These are phyloP conservation scores for Lethocerus indicus DNA, from an alignment of 1,140 invertebrate species.

Conservation along the genomic window DNA sequence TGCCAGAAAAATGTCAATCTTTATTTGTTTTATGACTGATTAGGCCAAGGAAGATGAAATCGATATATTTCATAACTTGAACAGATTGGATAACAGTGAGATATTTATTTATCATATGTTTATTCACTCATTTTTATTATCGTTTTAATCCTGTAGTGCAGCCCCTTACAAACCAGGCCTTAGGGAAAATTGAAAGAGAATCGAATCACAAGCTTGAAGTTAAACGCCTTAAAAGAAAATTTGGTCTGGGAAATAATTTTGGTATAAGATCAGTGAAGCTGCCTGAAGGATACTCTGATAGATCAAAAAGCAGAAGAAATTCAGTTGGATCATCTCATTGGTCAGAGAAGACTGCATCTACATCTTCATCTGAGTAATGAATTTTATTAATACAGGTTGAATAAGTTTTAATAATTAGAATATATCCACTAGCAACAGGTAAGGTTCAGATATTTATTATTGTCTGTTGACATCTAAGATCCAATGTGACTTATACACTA, in stretches of 20 bases:
- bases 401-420: slow-evolving; percentile 27
- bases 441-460: background rate
- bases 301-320: slow-evolving; percentile 54
- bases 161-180: too few species aligned
- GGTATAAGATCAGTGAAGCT: slow-evolving; percentile 23
- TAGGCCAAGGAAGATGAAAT: too few species aligned
- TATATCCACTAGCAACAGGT: background rate
- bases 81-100: too few species aligned
- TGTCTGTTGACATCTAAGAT: background rate
- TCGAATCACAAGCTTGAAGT: too few species aligned
- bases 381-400: background rate
- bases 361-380: slow-evolving; percentile 19
- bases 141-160: too few species aligned
- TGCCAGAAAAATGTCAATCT: too few species aligned
- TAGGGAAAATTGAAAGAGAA: too few species aligned
- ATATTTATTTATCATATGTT: too few species aligned
- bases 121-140: too few species aligned
- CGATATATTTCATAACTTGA: too few species aligned
- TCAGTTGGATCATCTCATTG: slow-evolving; percentile 66
- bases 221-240: slow-evolving; percentile 77
- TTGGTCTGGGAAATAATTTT: slow-evolving; percentile 54
- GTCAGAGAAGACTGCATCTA: slow-evolving; percentile 61
- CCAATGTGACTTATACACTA: background rate
- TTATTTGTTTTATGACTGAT: too few species aligned
- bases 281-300: slow-evolving; percentile 44